Conservation (phyloP, 2,113 vertebrate species). For the Pachyramphus minor region DNA sequence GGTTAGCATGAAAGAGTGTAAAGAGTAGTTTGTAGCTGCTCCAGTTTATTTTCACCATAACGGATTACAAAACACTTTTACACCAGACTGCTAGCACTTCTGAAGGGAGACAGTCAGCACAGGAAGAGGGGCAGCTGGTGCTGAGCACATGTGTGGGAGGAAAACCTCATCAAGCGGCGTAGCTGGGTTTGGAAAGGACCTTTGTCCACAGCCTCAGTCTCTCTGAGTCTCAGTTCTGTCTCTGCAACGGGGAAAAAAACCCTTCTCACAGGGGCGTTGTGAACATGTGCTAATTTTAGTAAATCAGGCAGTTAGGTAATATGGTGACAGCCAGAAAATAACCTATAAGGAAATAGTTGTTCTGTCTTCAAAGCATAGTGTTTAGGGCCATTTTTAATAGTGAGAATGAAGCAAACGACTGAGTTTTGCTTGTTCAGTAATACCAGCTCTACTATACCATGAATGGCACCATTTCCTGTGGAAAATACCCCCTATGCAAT, state of each 20-base stretch:
- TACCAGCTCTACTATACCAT: neutral
- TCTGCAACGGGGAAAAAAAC: neutral
- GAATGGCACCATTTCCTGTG: constrained; percentile 10
- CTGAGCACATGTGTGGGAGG: constrained; percentile 14
- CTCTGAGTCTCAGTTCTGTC: neutral
- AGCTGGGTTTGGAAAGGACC: constrained; percentile 32
- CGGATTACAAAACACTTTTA: neutral
- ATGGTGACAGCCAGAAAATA: constrained; percentile 36
- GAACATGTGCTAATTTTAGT: constrained; percentile 19
- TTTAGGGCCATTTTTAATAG: neutral
- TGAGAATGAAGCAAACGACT: constrained; percentile 3
- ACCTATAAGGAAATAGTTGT: neutral
- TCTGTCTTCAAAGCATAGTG: neutral
- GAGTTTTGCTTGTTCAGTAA: constrained; percentile 8
- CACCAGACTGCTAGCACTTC: constrained; percentile 15
- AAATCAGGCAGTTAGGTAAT: constrained; percentile 24
- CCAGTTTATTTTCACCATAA: constrained; percentile 14
- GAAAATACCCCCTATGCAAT: neutral
- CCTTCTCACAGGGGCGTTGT: neutral
- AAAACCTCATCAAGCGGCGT: neutral
- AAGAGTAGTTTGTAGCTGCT: neutral
- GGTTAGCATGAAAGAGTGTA: neutral
- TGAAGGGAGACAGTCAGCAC: constrained; percentile 36
- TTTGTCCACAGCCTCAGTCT: constrained; percentile 27
- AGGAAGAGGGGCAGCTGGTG: constrained; percentile 58